Conservation (phyloP, 2,888 invertebrate species). For the Diarsia dahlii region DNA sequence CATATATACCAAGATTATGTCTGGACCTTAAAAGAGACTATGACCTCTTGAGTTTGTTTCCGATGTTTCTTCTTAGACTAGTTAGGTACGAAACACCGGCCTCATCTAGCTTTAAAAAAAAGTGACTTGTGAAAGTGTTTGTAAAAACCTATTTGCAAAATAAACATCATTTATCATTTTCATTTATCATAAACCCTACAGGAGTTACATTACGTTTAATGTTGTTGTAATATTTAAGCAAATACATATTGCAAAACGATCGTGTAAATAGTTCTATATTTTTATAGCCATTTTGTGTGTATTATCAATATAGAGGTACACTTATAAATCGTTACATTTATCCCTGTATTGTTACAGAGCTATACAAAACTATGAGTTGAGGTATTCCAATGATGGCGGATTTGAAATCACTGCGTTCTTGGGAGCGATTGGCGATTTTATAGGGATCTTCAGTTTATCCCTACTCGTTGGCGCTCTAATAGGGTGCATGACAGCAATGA, state of each 20-base stretch:
- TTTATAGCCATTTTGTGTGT: constrained; percentile 11
- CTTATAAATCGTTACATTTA: constrained; percentile 20
- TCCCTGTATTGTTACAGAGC: constrained; percentile 89
- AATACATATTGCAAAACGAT: neutral
- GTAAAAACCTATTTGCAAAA: no score
- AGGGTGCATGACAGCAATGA: constrained; percentile 98
- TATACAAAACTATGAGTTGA: constrained; percentile 96
- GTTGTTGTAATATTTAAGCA: neutral
- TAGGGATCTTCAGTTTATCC: constrained; percentile 97
- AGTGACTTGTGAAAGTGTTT: no score
- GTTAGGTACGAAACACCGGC: no score
- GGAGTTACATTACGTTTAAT: neutral
- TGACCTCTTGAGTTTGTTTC: no score
- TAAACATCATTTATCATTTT: no score
- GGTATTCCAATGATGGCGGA: constrained; percentile 96
- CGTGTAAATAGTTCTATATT: neutral
- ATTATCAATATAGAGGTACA: neutral
- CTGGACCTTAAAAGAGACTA: no score
- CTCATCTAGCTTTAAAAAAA: no score
- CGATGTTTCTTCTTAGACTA: no score
- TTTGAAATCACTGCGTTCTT: constrained; percentile 97
- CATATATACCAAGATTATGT: no score
- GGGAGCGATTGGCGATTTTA: constrained; percentile 97
- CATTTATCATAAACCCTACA: neutral
- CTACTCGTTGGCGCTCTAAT: constrained; percentile 97